Evolutionary conservation across 92 coral and sea anemone species (phyloP).

Genomic region (Palythoa caribaeorum): DNA sequence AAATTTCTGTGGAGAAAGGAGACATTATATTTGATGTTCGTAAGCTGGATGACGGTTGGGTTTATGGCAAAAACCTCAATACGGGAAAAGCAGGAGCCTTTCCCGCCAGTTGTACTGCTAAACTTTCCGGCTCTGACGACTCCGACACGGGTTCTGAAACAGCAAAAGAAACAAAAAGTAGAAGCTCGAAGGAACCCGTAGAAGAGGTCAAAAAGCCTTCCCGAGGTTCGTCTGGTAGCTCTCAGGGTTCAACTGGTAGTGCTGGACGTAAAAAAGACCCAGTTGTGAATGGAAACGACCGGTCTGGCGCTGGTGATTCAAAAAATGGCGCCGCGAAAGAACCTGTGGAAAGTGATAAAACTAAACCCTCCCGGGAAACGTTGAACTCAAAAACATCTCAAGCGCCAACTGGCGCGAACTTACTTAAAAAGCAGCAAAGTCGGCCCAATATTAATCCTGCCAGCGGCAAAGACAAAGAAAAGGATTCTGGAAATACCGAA

Average conservation of each 20-base stretch:
- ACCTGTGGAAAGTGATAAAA: constrained; percentile 13
- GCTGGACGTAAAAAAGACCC: constrained; percentile 47
- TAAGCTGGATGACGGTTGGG: constrained; percentile 86
- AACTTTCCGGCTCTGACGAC: constrained; percentile 72
- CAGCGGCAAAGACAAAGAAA: constrained; percentile 63
- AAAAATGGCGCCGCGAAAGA: constrained; percentile 33
- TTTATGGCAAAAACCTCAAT: constrained; percentile 86
- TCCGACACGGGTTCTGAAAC: constrained; percentile 46
- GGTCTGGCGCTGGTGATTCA: constrained; percentile 32
- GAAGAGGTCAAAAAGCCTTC: constrained; percentile 34
- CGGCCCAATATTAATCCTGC: constrained; percentile 26
- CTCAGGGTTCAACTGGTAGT: constrained; percentile 46
- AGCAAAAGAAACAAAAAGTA: constrained; percentile 30
- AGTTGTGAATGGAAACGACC: constrained; percentile 31
- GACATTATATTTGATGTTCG: constrained; percentile 92
- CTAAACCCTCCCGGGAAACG: constrained; percentile 1
- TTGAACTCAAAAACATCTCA: constrained; percentile 16
- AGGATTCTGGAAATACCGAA: constrained; percentile 48
- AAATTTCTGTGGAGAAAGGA: constrained; percentile 85
- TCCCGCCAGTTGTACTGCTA: constrained; percentile 88
- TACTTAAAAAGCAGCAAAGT: constrained; percentile 60
- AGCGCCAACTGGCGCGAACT: constrained; percentile 28
- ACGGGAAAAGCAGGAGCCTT: constrained; percentile 87
- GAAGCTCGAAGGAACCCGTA: constrained; percentile 28
- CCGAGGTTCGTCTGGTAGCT: constrained; percentile 33